Evolutionary conservation across 2,113 vertebrate genomes (phyloP), one percentile per base, ranked within the genome.

Genomic region (Hemichromis elongatus): DNA sequence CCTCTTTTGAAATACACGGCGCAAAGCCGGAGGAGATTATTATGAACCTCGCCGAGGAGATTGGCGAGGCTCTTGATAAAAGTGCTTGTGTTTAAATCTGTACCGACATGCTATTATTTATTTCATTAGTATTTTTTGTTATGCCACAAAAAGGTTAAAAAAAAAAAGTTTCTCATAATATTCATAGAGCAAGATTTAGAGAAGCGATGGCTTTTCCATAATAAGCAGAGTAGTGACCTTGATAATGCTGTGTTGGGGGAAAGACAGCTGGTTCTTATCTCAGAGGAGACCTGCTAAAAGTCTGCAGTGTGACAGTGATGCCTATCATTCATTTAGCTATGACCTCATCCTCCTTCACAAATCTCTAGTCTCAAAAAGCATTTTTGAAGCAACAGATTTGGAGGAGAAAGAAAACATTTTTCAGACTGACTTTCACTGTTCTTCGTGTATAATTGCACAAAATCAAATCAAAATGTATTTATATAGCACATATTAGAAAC

Each of bases 181-280:
- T 75, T 57, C 9, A 75, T 18, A 18, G n/a, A 57, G 63, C 8
- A 53, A 11, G 24, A 78, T 83, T 83, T 4, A 57, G 28, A 88
- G 28, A 61, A 87, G 13, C 4, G 1, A 28, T 54, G 53, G 54
- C 59, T 81, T 55, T 63, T 84, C 59, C 87, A 70, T 77, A 55
- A 88, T 55, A 80, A 81, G 42, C 68, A 57, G 82, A 79, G 78
- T 10, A 37, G 57, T 88, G 94, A 93, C 93, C 93, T 93, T 95
- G 92, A 88, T 80, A 42, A 81, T 86, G 18, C 79, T 33, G 33
- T 57, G 53, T 53, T 85, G 86, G 80, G 80, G 89, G 54, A 82
- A 54, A 92, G 93, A 92, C 91, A 92, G 91, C 91, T 91, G 86
- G 83, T 79, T 86, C 86, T 92, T 92, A 93, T 95, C 90, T 92